Percentiles rank a stretch among this genome's conserved stretches.
phyloP scores from a whole-genome alignment of 2,113 vertebrate genomes.

The cattle (Bos taurus) region ARS-UCD2.0 NC_037346.1:44343501-44344000 shows the following conservation, averaged over 20 bases:
- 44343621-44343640: neutral
- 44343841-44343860: neutral
- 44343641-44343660: neutral
- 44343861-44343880: neutral
- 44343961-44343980: neutral
- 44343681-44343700: neutral
- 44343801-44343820: neutral
- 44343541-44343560: neutral
- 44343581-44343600: neutral
- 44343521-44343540: neutral
- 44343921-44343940: neutral
- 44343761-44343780: neutral
- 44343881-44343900: neutral
- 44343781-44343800: neutral
- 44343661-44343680: neutral
- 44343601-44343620: neutral
- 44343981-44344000: neutral
- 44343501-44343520: neutral
- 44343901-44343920: neutral
- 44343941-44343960: neutral
- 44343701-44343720: neutral
- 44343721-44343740: neutral
- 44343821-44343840: neutral
- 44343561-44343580: neutral
- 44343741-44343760: neutral